Base-by-base conservation (phyloP, 2,797 vertebrate species). In the Crocidura indochinensis region DNA sequence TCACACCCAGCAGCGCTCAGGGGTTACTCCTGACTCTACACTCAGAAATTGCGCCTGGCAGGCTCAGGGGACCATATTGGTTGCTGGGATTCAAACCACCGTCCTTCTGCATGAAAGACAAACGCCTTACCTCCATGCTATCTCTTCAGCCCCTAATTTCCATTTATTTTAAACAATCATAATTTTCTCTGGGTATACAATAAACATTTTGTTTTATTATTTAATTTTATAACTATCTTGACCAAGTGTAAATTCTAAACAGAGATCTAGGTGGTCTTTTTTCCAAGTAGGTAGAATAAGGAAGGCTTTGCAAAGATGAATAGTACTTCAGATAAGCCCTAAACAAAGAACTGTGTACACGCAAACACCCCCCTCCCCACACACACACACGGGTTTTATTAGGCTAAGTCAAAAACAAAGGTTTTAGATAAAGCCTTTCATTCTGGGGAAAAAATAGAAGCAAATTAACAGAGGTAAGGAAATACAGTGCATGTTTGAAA, bases 201-300 rank as follows among this genome's bases (percentile, higher is more conserved):
- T 38, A 75, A 87, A 92, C 7, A 20, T 83, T 38, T 87, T 77
- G 15, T 73, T 77, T 90, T 87, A 46, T 46, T 87, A 56, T 68
- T 83, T 88, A 84, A 75, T 78, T 67, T 94, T 38, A 38, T 24
- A 78, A 84, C 62, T 82, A 73, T 44, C 67, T 60, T 83, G 81
- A 12, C 44, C 62, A 69, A 84, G 65, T 60, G 38, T 72, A 92
- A 89, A 49, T 78, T 20, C 62, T 84, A 60, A 88, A 22, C 12
- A 88, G 67, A 65, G 12, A 60, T 68, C 56, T 76, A 27, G 27
- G 67, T 86, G 60, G 10, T 10, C 46, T 94, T 84, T 78, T 44
- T 76, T 62, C 53, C 71, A 91, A 38, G 6, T 47, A 47, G 20
- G 26, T 76, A 92, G 80, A 67, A 73, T 65, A 51, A 71, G 62